Evolutionary conservation across 2,888 invertebrate species (phyloP), one percentile per base, ranked within the genome.

Genomic region (Neoascia interrupta): DNA sequence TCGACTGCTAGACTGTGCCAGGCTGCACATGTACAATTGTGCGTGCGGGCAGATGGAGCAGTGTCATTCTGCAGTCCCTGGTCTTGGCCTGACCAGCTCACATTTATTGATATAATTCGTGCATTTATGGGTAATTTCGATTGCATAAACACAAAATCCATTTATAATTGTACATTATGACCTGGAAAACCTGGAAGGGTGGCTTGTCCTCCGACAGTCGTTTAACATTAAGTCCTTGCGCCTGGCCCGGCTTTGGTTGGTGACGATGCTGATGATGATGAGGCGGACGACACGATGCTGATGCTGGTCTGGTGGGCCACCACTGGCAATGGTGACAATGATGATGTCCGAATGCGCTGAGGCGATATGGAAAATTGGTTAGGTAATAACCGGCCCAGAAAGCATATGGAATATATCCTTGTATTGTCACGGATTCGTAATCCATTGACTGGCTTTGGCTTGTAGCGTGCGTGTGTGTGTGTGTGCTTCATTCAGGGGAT

Each of bases 101-200:
- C 79, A 73, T 79, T 73, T 79, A 79, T 79, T 73, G 79, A 68
- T 73, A 79, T 79, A 79, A 79, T 73, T 79, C 73, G 73, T 79
- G 61, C 79, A 79, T 79, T 79, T 79, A 79, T 79, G 79, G 79
- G 79, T 79, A 79, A 79, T 79, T 76, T 79, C 79, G 83, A 83
- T 82, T 83, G 73, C 81, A 81, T 81, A 81, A 81, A 82, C 82
- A 83, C 80, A 81, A 82, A 82, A 82, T 82, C 81, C 80, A 81
- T 82, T 82, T 81, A 82, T 82, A 82, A 82, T 82, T 82, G 81
- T 82, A 82, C 81, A 82, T 82, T 82, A 82, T 81, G 79, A 73
- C 56, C 79, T 73, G 79, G 54, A 79, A 68, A 68, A 79, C 73
- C 66, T 73, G 79, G 31, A 31, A n/a, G 47, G 54, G 34, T n/a